Evolutionary conservation across 1,140 invertebrate genomes (phyloP).

Genomic region (Ridgeia piscesae): DNA sequence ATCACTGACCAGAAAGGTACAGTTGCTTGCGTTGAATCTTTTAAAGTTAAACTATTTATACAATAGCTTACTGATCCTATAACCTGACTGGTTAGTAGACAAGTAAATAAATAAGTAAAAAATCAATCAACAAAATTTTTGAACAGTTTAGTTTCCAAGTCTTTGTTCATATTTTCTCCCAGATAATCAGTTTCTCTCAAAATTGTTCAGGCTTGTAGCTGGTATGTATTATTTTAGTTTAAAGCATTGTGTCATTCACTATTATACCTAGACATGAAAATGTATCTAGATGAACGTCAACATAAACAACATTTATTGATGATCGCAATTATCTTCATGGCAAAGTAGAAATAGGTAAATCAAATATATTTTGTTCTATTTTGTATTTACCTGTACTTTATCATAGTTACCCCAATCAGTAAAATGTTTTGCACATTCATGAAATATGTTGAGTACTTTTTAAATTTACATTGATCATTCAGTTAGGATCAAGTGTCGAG

Average conservation of each 20-base stretch:
- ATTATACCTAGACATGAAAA: not conserved
- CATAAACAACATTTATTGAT: not conserved
- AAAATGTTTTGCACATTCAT: not conserved
- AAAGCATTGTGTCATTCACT: not conserved
- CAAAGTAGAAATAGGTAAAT: not conserved
- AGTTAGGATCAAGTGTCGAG: constrained; percentile 94
- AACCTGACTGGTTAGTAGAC: too few relatives aligned
- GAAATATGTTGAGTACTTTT: not conserved
- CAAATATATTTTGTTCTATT: not conserved
- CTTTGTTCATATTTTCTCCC: constrained; percentile 9
- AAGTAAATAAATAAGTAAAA: too few relatives aligned
- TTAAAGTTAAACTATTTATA: constrained; percentile 1
- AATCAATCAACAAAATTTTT: too few relatives aligned
- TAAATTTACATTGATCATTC: constrained; percentile 32
- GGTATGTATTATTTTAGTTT: too few relatives aligned
- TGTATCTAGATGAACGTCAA: not conserved
- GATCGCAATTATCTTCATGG: not conserved
- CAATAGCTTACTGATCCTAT: too few relatives aligned
- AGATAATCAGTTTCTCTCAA: not conserved
- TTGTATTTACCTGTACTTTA: not conserved
- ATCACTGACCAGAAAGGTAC: constrained; percentile 84
- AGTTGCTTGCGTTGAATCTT: not conserved
- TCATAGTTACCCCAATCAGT: not conserved
- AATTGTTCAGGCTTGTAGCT: not conserved
- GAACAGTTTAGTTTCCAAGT: too few relatives aligned